Conservation (phyloP, 2,113 vertebrate genomes). For the Channa maculata region DNA sequence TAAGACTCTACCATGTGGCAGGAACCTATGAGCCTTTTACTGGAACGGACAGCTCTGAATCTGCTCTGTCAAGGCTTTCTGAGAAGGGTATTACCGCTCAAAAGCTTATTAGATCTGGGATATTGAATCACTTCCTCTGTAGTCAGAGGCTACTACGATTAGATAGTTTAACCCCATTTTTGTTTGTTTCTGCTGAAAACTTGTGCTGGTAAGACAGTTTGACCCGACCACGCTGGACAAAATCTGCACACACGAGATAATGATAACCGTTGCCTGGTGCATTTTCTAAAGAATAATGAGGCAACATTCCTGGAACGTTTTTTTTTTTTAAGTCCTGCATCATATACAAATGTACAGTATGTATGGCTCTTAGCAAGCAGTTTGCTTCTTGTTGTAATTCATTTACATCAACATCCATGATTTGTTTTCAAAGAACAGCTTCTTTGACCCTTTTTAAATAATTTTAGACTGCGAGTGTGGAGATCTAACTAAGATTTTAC, state of each 20-base stretch:
- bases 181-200: background rate
- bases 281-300: slow-evolving; percentile 54
- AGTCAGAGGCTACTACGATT: background rate
- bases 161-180: background rate
- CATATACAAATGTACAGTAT: background rate
- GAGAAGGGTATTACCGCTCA: slow-evolving; percentile 9
- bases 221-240: background rate
- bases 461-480: no score
- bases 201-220: slow-evolving; percentile 11
- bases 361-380: background rate
- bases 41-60: slow-evolving; percentile 31
- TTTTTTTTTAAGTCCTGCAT: background rate
- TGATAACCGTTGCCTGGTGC: slow-evolving; percentile 20
- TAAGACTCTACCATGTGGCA: slow-evolving; percentile 24
- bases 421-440: background rate
- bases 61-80: slow-evolving; percentile 11
- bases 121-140: background rate
- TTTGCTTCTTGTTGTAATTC: background rate
- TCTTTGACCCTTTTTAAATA: no score
- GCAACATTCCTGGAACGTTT: background rate
- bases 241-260: slow-evolving; percentile 63
- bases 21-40: slow-evolving; percentile 32
- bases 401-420: background rate
- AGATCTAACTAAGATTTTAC: background rate
- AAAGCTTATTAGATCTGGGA: slow-evolving; percentile 8